A percentile compares a stretch with the other conserved stretches of the same genome.
phyloP scores from a whole-genome alignment of 2,113 vertebrate genomes.

The Pachycephala philippinensis region DNA sequence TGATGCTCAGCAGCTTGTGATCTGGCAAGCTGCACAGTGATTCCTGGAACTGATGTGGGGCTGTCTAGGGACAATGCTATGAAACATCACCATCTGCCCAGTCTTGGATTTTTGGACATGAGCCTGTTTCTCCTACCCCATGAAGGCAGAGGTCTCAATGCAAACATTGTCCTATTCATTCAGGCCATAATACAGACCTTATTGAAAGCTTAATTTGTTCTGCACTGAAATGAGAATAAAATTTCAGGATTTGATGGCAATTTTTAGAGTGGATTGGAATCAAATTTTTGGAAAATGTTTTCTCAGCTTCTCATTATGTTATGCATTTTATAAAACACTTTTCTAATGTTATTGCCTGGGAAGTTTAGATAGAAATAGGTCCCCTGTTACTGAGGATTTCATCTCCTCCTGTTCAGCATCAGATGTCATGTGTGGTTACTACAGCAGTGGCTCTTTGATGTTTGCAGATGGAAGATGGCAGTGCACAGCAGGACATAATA shows the following conservation, averaged over 20 bases:
- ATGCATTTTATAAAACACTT: not conserved
- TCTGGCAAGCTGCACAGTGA: not conserved
- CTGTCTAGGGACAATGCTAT: not conserved
- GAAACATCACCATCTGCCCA: not conserved
- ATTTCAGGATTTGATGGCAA: not conserved
- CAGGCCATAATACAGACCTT: not conserved
- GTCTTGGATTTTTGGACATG: not conserved
- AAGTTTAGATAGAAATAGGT: not conserved
- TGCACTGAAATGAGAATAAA: not conserved
- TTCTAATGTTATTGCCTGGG: not conserved
- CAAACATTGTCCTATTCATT: not conserved
- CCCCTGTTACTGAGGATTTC: not conserved
- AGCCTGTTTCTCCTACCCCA: not conserved
- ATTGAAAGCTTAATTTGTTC: not conserved
- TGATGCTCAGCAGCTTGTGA: not conserved
- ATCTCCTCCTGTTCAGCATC: not conserved
- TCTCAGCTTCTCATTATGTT: not conserved
- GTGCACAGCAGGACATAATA: slow-evolving; percentile 20
- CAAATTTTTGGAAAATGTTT: not conserved
- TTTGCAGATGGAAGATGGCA: slow-evolving; percentile 7
- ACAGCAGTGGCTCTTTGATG: slow-evolving; percentile 14
- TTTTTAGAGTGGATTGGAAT: not conserved
- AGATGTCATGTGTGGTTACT: not conserved
- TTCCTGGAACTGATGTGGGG: not conserved
- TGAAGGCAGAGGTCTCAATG: not conserved